Evolutionary conservation across 2,888 invertebrate genomes (phyloP).

Genomic region (Gymnoscelis rufifasciata): DNA sequence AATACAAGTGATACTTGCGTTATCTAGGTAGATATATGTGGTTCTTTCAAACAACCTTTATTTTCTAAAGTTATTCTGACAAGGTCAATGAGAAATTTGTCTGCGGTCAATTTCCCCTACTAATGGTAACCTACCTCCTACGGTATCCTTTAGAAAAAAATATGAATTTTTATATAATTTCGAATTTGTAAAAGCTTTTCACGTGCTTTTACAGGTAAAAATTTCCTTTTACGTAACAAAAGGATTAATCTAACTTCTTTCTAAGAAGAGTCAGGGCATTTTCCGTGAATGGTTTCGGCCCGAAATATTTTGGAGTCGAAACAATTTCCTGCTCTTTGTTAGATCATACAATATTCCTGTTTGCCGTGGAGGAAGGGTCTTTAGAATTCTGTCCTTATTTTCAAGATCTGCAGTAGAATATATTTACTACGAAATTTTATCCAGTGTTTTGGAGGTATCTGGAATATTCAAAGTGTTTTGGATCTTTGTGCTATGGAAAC

Average conservation of each 20-base stretch:
- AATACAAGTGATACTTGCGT: no score
- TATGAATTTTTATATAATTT: background rate
- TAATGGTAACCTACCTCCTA: background rate
- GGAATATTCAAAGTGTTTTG: no score
- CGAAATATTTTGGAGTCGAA: constrained; percentile 9
- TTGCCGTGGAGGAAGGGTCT: background rate
- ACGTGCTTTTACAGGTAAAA: background rate
- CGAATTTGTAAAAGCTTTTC: background rate
- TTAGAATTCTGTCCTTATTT: no score
- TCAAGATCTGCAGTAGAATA: background rate
- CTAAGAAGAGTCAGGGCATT: background rate
- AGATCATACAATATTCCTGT: constrained; percentile 9
- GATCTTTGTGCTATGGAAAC: no score
- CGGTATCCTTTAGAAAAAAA: background rate
- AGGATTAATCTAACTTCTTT: background rate
- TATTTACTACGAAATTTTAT: constrained; percentile 1
- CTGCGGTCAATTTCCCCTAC: background rate
- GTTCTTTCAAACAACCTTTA: no score
- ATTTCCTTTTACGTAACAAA: constrained; percentile 3
- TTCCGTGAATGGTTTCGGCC: constrained; percentile 2
- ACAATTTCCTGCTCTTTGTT: constrained; percentile 16
- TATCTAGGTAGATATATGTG: no score
- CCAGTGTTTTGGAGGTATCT: background rate
- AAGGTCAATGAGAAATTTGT: no score
- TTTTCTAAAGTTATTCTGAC: no score